Conservation (phyloP, 2,888 invertebrate genomes). For the Periphyllus acericola region DNA sequence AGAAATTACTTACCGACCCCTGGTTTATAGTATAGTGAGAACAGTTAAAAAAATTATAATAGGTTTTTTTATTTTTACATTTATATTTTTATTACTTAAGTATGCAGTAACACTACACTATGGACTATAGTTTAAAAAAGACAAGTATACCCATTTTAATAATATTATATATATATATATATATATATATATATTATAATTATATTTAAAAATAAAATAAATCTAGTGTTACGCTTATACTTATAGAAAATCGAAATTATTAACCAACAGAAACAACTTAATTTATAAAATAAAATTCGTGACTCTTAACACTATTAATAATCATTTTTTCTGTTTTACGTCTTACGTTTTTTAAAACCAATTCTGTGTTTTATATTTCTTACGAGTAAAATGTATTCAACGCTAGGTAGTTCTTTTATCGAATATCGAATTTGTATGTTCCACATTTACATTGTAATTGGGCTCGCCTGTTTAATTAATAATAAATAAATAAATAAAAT, state of each 20-base stretch:
- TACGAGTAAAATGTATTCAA: background rate
- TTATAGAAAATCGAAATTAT: background rate
- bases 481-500: no score
- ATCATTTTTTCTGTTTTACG: background rate
- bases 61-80: background rate
- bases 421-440: no score
- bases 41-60: background rate
- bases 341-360: background rate
- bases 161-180: no score
- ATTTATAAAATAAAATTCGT: background rate
- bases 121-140: background rate
- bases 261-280: background rate
- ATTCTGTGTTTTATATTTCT: background rate
- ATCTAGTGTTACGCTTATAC: background rate
- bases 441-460: no score
- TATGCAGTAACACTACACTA: background rate
- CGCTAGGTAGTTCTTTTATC: background rate
- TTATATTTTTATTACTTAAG: background rate
- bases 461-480: no score
- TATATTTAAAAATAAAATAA: background rate
- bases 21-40: background rate
- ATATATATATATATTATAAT: background rate
- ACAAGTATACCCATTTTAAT: no score
- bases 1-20: no score
- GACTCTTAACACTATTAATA: background rate